Conservation (phyloP, 2,888 invertebrate species). For the Drosophila nr. medialis region DNA sequence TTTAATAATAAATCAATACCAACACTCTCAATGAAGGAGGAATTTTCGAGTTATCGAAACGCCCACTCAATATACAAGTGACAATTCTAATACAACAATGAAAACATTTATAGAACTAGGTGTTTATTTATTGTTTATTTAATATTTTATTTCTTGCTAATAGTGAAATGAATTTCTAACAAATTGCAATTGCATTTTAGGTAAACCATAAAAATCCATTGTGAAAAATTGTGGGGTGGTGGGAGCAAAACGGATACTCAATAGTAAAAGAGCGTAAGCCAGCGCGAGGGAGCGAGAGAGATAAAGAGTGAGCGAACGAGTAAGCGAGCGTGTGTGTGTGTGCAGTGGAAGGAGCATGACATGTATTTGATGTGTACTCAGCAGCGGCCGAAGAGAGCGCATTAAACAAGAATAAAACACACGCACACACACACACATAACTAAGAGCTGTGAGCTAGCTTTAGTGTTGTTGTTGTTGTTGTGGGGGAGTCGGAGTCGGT, state of each 20-base stretch:
- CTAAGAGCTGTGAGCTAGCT: conserved; percentile 35
- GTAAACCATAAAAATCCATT: conserved; percentile 78
- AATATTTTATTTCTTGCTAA: conserved; percentile 15
- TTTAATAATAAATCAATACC: conserved; percentile 43
- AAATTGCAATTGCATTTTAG: conserved; percentile 64
- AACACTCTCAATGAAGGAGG: conserved; percentile 10
- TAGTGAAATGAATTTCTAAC: conserved; percentile 23
- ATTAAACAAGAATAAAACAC: conserved; percentile 62
- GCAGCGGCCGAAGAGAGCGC: conserved; percentile 67
- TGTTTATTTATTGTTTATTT: conserved; percentile 19
- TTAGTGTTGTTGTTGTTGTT: conserved; percentile 29
- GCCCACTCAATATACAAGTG: conserved; percentile 44
- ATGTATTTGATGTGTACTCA: conserved; percentile 71
- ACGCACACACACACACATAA: conserved; percentile 47
- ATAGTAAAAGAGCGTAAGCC: conserved; percentile 69
- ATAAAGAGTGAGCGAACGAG: conserved; percentile 35
- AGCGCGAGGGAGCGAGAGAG: conserved; percentile 52
- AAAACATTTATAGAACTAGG: conserved; percentile 25
- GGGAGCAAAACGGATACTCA: conserved; percentile 79
- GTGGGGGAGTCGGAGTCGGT: conserved; percentile 55
- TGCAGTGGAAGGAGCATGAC: conserved; percentile 57
- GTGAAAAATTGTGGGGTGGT: conserved; percentile 81
- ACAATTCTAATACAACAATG: conserved; percentile 29
- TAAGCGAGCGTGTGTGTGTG: conserved; percentile 44
- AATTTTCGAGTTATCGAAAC: conserved; percentile 45